Base-by-base conservation (phyloP, 2,888 invertebrate species). In the Deilephila porcellus region DNA sequence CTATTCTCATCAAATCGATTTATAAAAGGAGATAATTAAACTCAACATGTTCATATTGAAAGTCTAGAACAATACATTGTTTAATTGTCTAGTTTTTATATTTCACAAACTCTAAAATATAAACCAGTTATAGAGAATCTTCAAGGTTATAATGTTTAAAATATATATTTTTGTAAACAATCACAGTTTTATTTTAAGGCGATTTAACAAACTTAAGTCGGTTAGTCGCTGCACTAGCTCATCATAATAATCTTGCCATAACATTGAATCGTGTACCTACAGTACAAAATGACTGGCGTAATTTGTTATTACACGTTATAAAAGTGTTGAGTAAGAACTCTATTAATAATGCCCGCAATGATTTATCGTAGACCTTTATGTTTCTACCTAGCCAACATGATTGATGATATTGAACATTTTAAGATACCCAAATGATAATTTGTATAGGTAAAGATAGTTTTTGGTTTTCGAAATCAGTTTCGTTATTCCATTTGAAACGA, bases 261-360 rank as follows among this genome's bases (percentile, higher is more conserved):
- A 45, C 37, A 32, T 4, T 17, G n/a, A 64, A 20, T 25, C 67
- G 45, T 25, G 25, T 25, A 25, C 25, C 52, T 67, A 52, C 14
- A 52, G 20, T 52, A 14, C 67, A 67, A 45, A 25, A 52, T 67
- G 67, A 67, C 67, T 67, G 25, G 67, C 67, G 52, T 52, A 67
- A 67, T 67, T 45, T 25, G 52, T 67, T 14, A 67, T 67, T 67
- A 67, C 67, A 52, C 25, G 52, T 25, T 67, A 45, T 25, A 67
- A 67, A 67, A 67, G 45, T 52, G 67, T 52, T 67, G 67, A 67
- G 52, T 67, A 67, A 67, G 67, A 17, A 52, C 20, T 52, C 67
- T 67, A 67, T 67, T 52, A 67, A 67, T 67, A 67, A 67, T 67
- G 52, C 67, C 52, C 52, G 20, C 37, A 37, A 37, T 45, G 52